Base-by-base conservation (phyloP, 2,888 invertebrate species). In the Pegoplata infirma region DNA sequence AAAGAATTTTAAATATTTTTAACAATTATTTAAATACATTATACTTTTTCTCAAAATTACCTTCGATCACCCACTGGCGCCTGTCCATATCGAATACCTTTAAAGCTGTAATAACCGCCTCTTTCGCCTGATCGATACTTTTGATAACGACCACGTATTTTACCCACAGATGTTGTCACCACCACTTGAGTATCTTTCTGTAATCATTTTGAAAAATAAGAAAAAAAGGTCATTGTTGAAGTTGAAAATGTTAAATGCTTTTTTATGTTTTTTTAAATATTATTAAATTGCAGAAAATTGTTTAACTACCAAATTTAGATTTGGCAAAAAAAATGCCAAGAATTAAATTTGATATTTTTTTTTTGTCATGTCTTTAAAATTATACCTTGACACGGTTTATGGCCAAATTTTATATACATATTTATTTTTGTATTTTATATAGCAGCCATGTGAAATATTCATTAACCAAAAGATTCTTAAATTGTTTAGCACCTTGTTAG, bases 51-150 rank as follows among this genome's bases (percentile, higher is more conserved):
- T 47, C 28, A n/a, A 49, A 36, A 28, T 49, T 80, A 89, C 89
- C 89, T 85, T 82, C 85, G 81, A 6, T 84, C 83, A 2, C 89
- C 89, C 0, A 86, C 81, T 0, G 89, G 89, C 1, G 89, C 83
- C 23, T 85, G 83, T 0, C 90, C 89, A 83, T 90, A 90, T 7
- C 90, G 87, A 81, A 90, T 89, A 2, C 89, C 89, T 72, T 88
- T 88, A 80, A 90, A 90, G 66, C 90, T 90, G 74, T 87, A 90
- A 78, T 89, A 90, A 6, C 87, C 87, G 1, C 90, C 89, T 10
- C 84, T 80, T 47, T 86, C 87, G 2, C 90, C 90, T 0, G 89
- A 88, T 49, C 89, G 87, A 69, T 87, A 90, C 28, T 86, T 85
- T 71, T 88, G 88, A 68, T 84, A 87, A 51, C 88, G 85, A 2